Evolutionary conservation across 1,140 invertebrate species (phyloP).

Genomic region (Lethrus apterus): DNA sequence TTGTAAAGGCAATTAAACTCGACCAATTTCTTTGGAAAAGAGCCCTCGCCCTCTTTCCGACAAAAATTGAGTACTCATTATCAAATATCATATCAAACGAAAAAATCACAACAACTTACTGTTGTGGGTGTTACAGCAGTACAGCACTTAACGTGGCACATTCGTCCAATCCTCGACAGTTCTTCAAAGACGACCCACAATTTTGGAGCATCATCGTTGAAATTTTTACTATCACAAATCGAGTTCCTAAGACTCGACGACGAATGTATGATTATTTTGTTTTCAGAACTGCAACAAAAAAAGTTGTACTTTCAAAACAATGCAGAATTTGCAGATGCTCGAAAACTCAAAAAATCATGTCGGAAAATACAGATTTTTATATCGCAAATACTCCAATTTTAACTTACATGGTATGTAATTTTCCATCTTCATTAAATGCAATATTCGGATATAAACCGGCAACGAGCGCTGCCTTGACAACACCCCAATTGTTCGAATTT

Average conservation of each 20-base stretch:
- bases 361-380: too few species aligned
- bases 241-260: slow-evolving; percentile 58
- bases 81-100: too few species aligned
- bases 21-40: too few species aligned
- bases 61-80: too few species aligned
- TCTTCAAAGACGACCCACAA: slow-evolving; percentile 79
- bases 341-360: too few species aligned
- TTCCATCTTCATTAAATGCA: slow-evolving; percentile 47
- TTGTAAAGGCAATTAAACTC: too few species aligned
- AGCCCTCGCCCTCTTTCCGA: too few species aligned
- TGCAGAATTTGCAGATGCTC: background rate
- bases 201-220: slow-evolving; percentile 64
- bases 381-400: too few species aligned
- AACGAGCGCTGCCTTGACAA: slow-evolving; percentile 83
- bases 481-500: slow-evolving; percentile 84
- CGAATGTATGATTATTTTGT: slow-evolving; percentile 66
- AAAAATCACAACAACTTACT: slow-evolving; percentile 63
- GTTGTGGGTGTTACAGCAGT: slow-evolving; percentile 73
- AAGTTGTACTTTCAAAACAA: background rate
- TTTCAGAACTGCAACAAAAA: slow-evolving; percentile 54
- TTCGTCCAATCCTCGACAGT: slow-evolving; percentile 57
- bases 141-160: slow-evolving; percentile 63
- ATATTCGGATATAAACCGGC: slow-evolving; percentile 85
- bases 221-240: slow-evolving; percentile 41
- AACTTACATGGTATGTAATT: slow-evolving; percentile 38